These are phyloP conservation scores for Cacoxenus indagator DNA, from an alignment of 2,888 invertebrate genomes.

Conservation along the genomic window DNA sequence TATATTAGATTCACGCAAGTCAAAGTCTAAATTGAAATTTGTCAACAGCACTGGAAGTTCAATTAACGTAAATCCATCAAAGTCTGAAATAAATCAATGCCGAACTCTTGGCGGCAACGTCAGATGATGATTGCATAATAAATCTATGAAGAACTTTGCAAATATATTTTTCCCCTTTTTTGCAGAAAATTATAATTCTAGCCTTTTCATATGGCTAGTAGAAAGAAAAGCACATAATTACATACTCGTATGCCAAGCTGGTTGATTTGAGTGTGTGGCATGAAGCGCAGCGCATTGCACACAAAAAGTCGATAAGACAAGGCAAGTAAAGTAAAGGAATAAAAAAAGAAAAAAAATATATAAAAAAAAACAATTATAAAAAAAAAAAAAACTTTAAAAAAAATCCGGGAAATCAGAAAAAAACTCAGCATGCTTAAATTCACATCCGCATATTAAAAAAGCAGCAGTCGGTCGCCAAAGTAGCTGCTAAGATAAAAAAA, in stretches of 20 bases:
- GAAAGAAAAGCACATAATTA: constrained; percentile 2
- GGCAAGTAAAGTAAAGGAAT: no score
- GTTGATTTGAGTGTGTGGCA: background rate
- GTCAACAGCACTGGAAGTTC: constrained; percentile 46
- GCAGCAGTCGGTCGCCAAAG: background rate
- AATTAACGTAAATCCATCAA: constrained; percentile 52
- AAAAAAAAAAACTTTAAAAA: no score
- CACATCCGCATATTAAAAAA: constrained; percentile 53
- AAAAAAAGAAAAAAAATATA: no score
- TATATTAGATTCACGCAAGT: no score
- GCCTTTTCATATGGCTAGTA: background rate
- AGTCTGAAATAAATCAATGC: constrained; percentile 12
- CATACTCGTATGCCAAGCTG: background rate
- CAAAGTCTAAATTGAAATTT: constrained; percentile 32
- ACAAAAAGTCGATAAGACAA: background rate
- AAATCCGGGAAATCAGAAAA: constrained; percentile 16
- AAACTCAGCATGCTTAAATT: constrained; percentile 58
- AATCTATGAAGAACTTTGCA: background rate
- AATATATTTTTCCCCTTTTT: background rate
- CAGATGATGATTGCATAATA: background rate
- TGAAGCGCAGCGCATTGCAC: background rate
- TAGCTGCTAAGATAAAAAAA: background rate
- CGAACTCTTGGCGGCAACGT: no score
- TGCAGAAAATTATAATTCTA: background rate
- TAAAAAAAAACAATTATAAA: no score